Base-by-base conservation (phyloP, 2,797 vertebrate species). In the Microchirus variegatus region DNA sequence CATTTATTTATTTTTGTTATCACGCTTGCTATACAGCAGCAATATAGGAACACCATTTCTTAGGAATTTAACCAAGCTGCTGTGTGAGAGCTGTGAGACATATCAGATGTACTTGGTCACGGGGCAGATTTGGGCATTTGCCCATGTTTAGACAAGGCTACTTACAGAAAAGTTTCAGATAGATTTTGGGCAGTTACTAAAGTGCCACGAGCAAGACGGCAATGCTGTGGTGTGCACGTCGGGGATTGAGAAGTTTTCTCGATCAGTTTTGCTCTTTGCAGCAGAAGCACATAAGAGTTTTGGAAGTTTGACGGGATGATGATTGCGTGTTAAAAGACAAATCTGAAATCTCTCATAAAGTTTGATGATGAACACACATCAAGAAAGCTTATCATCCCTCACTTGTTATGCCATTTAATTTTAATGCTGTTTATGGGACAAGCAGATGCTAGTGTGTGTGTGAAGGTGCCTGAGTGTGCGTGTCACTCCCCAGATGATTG, bases 401-500 rank as follows among this genome's bases (percentile, higher is more conserved):
- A 48, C 60, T 73, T 77, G 54, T 87, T 61, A 67, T 48, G 17
- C 35, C 63, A 82, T 89, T 54, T 83, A 81, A 88, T 82, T 89
- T 89, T 91, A 77, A 91, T 84, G 69, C 67, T 82, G 79, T 89
- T 82, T 82, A 63, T 75, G 67, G 54, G 77, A 76, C 76, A 48
- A 80, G 72, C 82, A 80, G 76, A 81, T 87, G 80, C 79, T 61
- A 58, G 70, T 15, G 47, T 58, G 47, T 58, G 51, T 15, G 52
- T 42, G 48, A 75, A 65, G 12, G 1, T 55, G 58, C 70, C 46
- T 48, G 11, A 11, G 44, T 53, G 63, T 44, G 54, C 0, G 44
- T 70, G 66, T 48, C 59, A 48, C 50, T 83, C 79, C 86, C 87
- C 84, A 91, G 89, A 92, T 90, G 87, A 67, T 74, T 71, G 77